Base-by-base conservation (phyloP, 2,113 vertebrate genomes). In the Microcebus jonahi region DNA sequence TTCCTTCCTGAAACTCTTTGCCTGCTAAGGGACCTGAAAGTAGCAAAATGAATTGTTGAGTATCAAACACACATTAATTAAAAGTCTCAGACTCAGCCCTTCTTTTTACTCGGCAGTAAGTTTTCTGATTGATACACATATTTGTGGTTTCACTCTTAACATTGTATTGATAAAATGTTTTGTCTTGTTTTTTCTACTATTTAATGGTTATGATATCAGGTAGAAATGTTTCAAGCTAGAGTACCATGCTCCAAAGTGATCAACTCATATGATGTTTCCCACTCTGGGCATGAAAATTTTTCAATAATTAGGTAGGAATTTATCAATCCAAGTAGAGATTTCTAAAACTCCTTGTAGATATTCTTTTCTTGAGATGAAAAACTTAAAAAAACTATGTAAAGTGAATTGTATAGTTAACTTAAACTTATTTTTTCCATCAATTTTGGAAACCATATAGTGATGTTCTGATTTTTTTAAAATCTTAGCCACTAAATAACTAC, bases 191-290 rank as follows among this genome's bases (percentile, higher is more conserved):
- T 45, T 25, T 61, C 13, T 73, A 23, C n/a, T 86, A 70, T 42
- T 87, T 84, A 90, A 79, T 59, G 34, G 63, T 67, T 59, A 75
- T 81, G 14, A 20, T 20, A 81, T 11, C 14, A 57, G 21, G 21
- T 59, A 39, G 21, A 94, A 92, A 90, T 95, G 36, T 92, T 94
- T 88, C 34, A 80, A 29, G 20, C 15, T 88, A 92, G 87, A n/a
- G 20, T 3, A 86, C 84, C n/a, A 61, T 90, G 70, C 42, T 36
- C n/a, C 23, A 87, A 50, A 23, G 76, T 67, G 25, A 86, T 88
- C 14, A 7, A 83, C 8, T 83, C 88, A 34, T 17, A 2, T 70
- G 14, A 2, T 42, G 31, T 71, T 97, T 88, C 8, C 12, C 42
- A 88, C 11, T 42, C 8, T 50, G 20, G 4, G 4, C 0, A 83